These are phyloP conservation scores for Piezodorus guildinii DNA, from an alignment of 1,140 invertebrate species.

Conservation along the genomic window DNA sequence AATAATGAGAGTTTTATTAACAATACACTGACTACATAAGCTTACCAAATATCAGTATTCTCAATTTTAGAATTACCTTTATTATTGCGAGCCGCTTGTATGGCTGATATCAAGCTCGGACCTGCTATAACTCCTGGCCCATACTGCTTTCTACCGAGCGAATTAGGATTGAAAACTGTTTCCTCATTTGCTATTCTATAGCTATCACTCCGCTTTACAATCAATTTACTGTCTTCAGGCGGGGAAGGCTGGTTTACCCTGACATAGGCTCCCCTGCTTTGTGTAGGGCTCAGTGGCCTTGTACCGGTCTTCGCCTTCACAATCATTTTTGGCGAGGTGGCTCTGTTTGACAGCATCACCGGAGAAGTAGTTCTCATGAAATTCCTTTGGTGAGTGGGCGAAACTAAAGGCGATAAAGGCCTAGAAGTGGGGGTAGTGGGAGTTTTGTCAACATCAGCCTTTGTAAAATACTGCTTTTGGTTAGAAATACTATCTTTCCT, in stretches of 20 bases:
- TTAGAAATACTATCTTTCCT: constrained; percentile 19
- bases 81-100: constrained; percentile 36
- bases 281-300: constrained; percentile 21
- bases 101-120: constrained; percentile 27
- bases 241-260: constrained; percentile 26
- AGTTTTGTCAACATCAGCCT: constrained; percentile 4
- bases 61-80: constrained; percentile 41
- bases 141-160: constrained; percentile 28
- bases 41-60: constrained; percentile 65
- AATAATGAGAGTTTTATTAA: too few relatives aligned
- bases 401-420: constrained; percentile 26
- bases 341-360: constrained; percentile 15
- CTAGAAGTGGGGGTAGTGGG: constrained; percentile 12
- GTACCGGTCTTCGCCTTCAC: constrained; percentile 24
- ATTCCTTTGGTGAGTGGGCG: constrained; percentile 12
- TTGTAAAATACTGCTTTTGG: constrained; percentile 23
- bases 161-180: constrained; percentile 27
- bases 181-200: constrained; percentile 64
- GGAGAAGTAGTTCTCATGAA: constrained; percentile 19
- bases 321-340: constrained; percentile 26
- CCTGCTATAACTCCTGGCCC: constrained; percentile 26
- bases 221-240: constrained; percentile 35
- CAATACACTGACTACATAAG: too few relatives aligned
- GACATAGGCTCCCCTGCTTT: constrained; percentile 29
- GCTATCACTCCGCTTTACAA: constrained; percentile 68